These are phyloP conservation scores for Drosophila flavopinicola DNA, from an alignment of 2,888 invertebrate genomes.

Conservation along the genomic window DNA sequence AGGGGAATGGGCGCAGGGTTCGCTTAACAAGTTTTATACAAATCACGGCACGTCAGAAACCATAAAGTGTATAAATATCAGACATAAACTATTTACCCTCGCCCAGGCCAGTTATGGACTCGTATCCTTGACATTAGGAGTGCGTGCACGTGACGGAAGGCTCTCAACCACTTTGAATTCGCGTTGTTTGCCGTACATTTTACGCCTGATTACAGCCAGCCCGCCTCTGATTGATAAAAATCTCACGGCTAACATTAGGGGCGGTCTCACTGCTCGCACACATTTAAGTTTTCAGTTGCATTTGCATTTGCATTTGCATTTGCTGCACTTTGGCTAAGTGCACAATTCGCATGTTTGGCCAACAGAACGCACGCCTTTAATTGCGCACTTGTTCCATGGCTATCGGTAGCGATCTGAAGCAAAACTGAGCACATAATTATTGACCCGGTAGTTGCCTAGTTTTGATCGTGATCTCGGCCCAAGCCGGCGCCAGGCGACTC, in stretches of 20 bases:
- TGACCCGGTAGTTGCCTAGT: slow-evolving; percentile 18
- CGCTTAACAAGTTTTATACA: slow-evolving; percentile 64
- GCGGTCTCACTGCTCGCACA: slow-evolving; percentile 7
- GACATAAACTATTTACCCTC: slow-evolving; percentile 64
- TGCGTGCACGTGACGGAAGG: slow-evolving; percentile 69
- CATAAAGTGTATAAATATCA: slow-evolving; percentile 80
- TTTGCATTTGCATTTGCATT: slow-evolving; percentile 32
- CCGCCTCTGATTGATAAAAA: slow-evolving; percentile 71
- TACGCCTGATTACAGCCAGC: slow-evolving; percentile 70
- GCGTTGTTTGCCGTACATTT: slow-evolving; percentile 72
- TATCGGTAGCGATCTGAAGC: slow-evolving; percentile 34
- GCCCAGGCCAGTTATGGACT: slow-evolving; percentile 20
- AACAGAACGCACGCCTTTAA: slow-evolving; percentile 54
- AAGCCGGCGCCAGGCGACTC: slow-evolving; percentile 70
- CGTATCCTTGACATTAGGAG: slow-evolving; percentile 72
- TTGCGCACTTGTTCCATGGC: slow-evolving; percentile 56
- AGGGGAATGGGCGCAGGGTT: slow-evolving; percentile 22
- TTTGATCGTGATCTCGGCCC: slow-evolving; percentile 47
- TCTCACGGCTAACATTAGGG: slow-evolving; percentile 64
- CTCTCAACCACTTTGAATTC: slow-evolving; percentile 75
- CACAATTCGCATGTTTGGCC: slow-evolving; percentile 56
- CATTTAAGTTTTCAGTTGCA: not conserved
- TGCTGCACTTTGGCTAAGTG: slow-evolving; percentile 51
- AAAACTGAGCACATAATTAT: slow-evolving; percentile 70
- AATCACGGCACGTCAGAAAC: slow-evolving; percentile 81